These are phyloP conservation scores for Latrodectus elegans DNA, from an alignment of 2,888 invertebrate genomes.

Conservation along the genomic window DNA sequence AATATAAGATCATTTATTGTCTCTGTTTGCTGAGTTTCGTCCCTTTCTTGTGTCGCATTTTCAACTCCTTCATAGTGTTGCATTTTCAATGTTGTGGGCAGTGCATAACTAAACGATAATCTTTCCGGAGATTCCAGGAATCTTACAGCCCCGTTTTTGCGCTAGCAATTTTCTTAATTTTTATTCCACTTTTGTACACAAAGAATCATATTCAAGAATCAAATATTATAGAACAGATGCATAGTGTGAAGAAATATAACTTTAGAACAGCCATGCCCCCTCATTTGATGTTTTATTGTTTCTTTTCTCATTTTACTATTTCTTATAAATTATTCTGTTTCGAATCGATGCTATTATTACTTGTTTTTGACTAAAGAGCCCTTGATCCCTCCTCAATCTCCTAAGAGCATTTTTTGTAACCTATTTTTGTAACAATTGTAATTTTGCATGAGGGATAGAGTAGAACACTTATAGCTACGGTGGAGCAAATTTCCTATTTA, in stretches of 20 bases:
- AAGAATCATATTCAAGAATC: slow-evolving; percentile 35
- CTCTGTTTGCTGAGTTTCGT: too few relatives aligned
- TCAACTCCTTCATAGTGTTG: too few relatives aligned
- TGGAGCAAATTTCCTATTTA: slow-evolving; percentile 46
- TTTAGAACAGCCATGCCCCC: slow-evolving; percentile 55
- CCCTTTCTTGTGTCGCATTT: too few relatives aligned
- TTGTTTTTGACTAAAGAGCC: slow-evolving; percentile 54
- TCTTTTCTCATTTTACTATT: slow-evolving; percentile 56
- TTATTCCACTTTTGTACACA: slow-evolving; percentile 27
- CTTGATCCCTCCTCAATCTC: slow-evolving; percentile 56
- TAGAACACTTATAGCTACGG: slow-evolving; percentile 45
- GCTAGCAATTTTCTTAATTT: slow-evolving; percentile 41
- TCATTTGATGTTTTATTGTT: slow-evolving; percentile 66
- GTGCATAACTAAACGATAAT: slow-evolving; percentile 33
- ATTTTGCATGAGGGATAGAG: slow-evolving; percentile 63
- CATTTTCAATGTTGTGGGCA: neutral
- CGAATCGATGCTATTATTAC: slow-evolving; percentile 59
- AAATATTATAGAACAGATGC: slow-evolving; percentile 65
- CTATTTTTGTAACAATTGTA: slow-evolving; percentile 71
- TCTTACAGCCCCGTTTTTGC: slow-evolving; percentile 43
- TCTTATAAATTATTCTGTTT: slow-evolving; percentile 47
- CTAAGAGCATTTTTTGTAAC: slow-evolving; percentile 56
- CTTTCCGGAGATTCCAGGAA: slow-evolving; percentile 59
- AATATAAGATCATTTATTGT: too few relatives aligned
- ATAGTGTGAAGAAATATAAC: slow-evolving; percentile 60